Evolutionary conservation across 2,888 invertebrate genomes (phyloP).

Genomic region (Polymixis flavicincta): DNA sequence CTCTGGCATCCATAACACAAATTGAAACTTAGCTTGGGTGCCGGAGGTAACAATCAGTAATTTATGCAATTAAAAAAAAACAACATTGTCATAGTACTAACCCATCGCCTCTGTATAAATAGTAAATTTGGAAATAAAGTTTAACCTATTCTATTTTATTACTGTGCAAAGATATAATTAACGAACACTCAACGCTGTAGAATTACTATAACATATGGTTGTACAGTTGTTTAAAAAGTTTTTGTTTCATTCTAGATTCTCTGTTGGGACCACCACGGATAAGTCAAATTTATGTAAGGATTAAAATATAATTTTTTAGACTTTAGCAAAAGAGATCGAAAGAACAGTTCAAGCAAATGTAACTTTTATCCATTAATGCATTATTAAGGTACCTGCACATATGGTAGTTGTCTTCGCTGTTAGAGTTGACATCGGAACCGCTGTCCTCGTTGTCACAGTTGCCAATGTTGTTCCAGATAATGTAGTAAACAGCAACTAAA

Average conservation of each 20-base stretch:
- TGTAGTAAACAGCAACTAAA: slow-evolving; percentile 93
- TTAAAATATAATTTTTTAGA: neutral
- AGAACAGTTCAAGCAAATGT: neutral
- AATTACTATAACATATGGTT: neutral
- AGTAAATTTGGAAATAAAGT: too few relatives aligned
- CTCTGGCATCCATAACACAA: too few relatives aligned
- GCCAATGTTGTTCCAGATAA: slow-evolving; percentile 94
- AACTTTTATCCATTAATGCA: neutral
- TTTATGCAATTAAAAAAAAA: too few relatives aligned
- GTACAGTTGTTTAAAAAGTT: neutral
- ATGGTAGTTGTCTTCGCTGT: slow-evolving; percentile 77
- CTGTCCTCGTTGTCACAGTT: slow-evolving; percentile 88
- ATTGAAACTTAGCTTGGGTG: too few relatives aligned
- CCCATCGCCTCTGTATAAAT: too few relatives aligned
- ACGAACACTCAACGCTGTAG: neutral
- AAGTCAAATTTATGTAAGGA: neutral
- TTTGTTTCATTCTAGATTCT: neutral
- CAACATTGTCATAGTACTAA: too few relatives aligned
- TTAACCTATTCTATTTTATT: too few relatives aligned
- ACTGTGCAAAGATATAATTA: neutral
- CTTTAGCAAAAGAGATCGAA: neutral
- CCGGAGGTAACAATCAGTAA: too few relatives aligned
- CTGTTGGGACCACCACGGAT: too few relatives aligned
- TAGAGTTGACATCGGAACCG: slow-evolving; percentile 76
- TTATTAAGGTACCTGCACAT: slow-evolving; percentile 81